Percentiles rank a stretch among this genome's conserved stretches.
These are phyloP conservation scores for Panagrolaimus sp. DNA, from an alignment of 1,140 invertebrate genomes.

Conservation along the genomic window DNA sequence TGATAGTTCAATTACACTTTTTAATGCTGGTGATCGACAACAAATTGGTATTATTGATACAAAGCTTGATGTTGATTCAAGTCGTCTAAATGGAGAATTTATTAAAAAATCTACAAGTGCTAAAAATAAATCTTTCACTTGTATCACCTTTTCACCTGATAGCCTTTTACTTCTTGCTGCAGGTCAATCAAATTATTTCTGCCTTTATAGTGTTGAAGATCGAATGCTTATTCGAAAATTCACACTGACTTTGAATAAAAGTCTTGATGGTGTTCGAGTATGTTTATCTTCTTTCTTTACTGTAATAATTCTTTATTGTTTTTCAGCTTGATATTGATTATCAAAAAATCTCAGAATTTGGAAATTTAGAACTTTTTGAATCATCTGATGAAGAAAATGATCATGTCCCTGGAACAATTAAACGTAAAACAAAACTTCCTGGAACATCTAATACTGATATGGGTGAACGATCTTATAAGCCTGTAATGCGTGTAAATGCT, in stretches of 20 bases:
- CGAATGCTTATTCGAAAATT: constrained; percentile 28
- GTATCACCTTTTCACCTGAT: constrained; percentile 39
- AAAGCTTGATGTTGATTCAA: constrained; percentile 38
- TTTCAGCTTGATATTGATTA: constrained; percentile 35
- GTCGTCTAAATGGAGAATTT: constrained; percentile 19
- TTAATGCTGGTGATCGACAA: constrained; percentile 25
- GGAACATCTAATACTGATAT: constrained; percentile 34
- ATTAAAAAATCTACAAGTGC: constrained; percentile 37
- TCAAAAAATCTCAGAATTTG: constrained; percentile 41
- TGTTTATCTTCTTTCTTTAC: neutral
- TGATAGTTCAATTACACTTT: constrained; percentile 38
- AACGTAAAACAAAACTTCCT: constrained; percentile 28
- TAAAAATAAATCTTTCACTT: constrained; percentile 46
- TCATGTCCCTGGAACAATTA: neutral
- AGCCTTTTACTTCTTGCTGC: constrained; percentile 31
- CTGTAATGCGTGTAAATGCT: constrained; percentile 22
- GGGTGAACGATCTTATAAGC: constrained; percentile 28
- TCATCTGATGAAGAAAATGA: constrained; percentile 39
- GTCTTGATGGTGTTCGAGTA: constrained; percentile 41
- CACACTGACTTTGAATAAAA: constrained; percentile 31
- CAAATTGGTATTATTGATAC: constrained; percentile 42
- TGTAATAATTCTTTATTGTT: constrained; percentile 18
- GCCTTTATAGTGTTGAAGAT: constrained; percentile 36
- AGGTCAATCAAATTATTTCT: constrained; percentile 44
- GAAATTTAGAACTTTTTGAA: constrained; percentile 34